Evolutionary conservation across 2,797 vertebrate genomes (phyloP).

Genomic region (Xiphophorus birchmanni): DNA sequence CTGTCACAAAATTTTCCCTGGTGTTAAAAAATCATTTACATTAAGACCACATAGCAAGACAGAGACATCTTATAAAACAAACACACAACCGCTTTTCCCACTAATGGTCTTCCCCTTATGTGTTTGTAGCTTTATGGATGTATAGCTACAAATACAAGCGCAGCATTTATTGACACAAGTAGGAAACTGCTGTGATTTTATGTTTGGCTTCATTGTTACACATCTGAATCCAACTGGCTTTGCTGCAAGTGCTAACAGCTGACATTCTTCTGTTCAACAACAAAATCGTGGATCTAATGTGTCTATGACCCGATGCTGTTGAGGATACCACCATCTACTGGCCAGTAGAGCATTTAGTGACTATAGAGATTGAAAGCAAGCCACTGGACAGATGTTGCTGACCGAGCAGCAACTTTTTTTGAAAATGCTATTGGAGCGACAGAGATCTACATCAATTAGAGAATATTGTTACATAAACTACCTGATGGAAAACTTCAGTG

Average conservation of each 20-base stretch:
- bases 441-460: background rate
- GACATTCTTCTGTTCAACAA: background rate
- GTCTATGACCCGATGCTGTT: background rate
- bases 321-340: background rate
- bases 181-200: background rate
- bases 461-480: conserved; percentile 5
- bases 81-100: background rate
- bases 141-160: background rate
- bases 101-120: background rate
- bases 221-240: background rate
- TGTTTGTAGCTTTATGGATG: background rate
- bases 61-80: background rate
- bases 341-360: background rate
- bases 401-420: background rate
- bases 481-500: background rate
- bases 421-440: background rate
- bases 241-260: background rate
- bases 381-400: background rate
- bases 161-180: background rate
- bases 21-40: conserved; percentile 1
- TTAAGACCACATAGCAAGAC: background rate
- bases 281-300: background rate
- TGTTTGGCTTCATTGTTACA: background rate
- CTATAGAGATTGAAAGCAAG: background rate
- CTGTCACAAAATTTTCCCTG: conserved; percentile 88